phyloP scores from a whole-genome alignment of 2,888 invertebrate genomes.

The Diachrysia chrysitis region DNA sequence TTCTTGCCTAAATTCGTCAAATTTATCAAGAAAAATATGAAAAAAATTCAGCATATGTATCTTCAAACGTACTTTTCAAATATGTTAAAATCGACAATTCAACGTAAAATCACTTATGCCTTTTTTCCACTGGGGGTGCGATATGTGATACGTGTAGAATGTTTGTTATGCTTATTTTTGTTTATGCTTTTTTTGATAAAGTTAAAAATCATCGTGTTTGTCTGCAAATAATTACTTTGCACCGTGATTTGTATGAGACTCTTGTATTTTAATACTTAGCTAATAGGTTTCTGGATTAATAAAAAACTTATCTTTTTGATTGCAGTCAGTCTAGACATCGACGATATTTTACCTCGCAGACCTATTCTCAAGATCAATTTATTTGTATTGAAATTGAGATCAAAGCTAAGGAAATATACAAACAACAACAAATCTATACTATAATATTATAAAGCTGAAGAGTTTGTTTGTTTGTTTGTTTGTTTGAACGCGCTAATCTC shows the following conservation, averaged over 20 bases:
- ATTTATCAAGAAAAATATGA: no score
- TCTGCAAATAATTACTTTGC: not conserved
- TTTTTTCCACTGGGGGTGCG: no score
- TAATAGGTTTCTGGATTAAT: not conserved
- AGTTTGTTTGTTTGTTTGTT: no score
- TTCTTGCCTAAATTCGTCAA: no score
- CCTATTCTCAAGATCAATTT: not conserved
- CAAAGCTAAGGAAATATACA: slow-evolving; percentile 1
- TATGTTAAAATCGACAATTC: no score
- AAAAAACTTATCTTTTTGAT: not conserved
- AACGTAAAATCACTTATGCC: no score
- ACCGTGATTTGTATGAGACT: not conserved
- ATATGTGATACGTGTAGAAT: not conserved
- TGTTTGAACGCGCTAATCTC: no score
- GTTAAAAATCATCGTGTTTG: not conserved
- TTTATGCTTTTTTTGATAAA: not conserved
- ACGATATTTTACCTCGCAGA: no score
- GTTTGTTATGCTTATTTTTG: not conserved
- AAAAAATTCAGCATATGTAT: no score
- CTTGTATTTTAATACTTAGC: not conserved
- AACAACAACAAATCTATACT: not conserved
- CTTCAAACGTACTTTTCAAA: no score
- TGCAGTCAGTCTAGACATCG: not conserved
- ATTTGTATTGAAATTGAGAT: not conserved
- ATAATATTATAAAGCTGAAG: no score